Base-by-base conservation (phyloP, 2,888 invertebrate species). In the Trichopria drosophilae region DNA sequence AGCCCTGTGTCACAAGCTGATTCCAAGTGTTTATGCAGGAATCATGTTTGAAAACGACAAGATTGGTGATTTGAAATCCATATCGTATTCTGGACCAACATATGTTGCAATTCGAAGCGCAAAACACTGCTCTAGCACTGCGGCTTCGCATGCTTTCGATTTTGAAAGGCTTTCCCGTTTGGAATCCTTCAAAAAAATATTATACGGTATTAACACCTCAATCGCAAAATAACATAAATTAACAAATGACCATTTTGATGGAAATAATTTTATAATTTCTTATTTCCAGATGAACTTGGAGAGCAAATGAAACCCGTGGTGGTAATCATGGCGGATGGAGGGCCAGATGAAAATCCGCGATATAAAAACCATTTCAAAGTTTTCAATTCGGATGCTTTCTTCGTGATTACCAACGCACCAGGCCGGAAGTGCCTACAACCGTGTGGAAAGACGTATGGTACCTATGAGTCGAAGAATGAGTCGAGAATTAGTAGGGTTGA, bases 11-110 rank as follows among this genome's bases (percentile, higher is more conserved):
- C 71, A 71, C 48, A 71, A 72, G 40, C 53, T 73, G 2, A 66
- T 68, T 35, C 69, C 69, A 67, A 63, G 65, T 9, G 66, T 72
- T 68, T 69, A 67, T 57, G 69, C 64, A 24, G 60, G 46, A 18
- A 51, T 63, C 28, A 39, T 32, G 10, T 55, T 64, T 7, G 48
- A 34, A 37, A 13, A 58, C 66, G 52, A 55, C 53, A 67, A 69
- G 41, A 51, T 59, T 36, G 59, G 62, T 49, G 48, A 69, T 62
- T 69, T 71, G 49, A 46, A 70, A 61, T 68, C 70, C 40, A 71
- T 76, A 23, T 43, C 62, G 23, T 73, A 72, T 51, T 66, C 62
- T 47, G 77, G 76, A 12, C 75, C 77, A 43, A 77, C 75, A 47
- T 73, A 69, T 61, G 61, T 77, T 24, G 67, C 73, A 6, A 63